Evolutionary conservation across 2,797 vertebrate genomes (phyloP).

Genomic region (Lacerta agilis): DNA sequence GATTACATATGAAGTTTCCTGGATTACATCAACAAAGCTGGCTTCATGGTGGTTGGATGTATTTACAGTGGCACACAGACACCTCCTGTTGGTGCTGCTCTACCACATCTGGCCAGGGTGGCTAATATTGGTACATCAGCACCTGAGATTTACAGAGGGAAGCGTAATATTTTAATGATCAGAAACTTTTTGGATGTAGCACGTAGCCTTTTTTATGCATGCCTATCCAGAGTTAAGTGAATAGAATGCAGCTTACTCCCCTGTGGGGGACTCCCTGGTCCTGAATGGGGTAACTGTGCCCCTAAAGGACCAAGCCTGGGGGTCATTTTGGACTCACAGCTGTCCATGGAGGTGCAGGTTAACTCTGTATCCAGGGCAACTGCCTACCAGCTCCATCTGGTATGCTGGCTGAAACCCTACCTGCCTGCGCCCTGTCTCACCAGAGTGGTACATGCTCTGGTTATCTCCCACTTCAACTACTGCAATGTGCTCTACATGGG

Average conservation of each 20-base stretch:
- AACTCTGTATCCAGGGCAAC: no score
- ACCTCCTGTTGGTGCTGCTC: neutral
- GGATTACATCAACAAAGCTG: neutral
- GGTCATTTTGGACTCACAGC: no score
- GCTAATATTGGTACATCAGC: neutral
- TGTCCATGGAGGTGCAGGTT: no score
- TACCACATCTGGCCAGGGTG: neutral
- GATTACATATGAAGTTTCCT: neutral
- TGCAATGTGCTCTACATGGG: no score
- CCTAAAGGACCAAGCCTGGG: no score
- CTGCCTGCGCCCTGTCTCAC: no score
- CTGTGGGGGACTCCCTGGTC: no score
- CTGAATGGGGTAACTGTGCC: no score
- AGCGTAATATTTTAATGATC: slow-evolving; percentile 26
- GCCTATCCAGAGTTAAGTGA: neutral
- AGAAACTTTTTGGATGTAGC: slow-evolving; percentile 33
- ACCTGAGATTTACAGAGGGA: neutral
- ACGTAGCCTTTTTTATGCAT: neutral
- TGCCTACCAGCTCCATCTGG: no score
- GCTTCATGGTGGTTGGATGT: neutral
- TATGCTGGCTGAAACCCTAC: no score
- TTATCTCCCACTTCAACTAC: no score
- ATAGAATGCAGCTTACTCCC: neutral
- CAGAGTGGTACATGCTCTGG: no score
- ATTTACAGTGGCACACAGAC: neutral